These are phyloP conservation scores for Panagrolaimus sp. DNA, from an alignment of 1,140 invertebrate species.

Conservation along the genomic window DNA sequence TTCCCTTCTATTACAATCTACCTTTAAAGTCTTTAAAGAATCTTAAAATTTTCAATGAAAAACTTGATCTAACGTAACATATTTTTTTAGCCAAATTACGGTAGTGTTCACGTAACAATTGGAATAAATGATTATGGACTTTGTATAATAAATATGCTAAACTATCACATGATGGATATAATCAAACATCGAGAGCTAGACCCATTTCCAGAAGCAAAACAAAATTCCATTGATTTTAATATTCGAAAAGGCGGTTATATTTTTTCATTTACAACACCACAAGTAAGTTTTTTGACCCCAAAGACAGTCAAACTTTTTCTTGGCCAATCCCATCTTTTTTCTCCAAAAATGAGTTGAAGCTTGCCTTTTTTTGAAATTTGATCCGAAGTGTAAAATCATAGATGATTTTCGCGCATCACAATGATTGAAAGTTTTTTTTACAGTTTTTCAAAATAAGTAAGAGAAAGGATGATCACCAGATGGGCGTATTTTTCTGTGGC, in stretches of 20 bases:
- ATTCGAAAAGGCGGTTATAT: not conserved
- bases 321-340: no score
- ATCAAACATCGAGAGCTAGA: conserved; percentile 1
- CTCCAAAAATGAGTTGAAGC: no score
- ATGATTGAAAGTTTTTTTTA: no score
- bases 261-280: conserved; percentile 2
- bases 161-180: not conserved
- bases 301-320: no score
- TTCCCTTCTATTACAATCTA: not conserved
- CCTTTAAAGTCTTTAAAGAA: not conserved
- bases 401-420: no score
- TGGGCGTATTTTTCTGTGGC: no score
- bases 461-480: no score
- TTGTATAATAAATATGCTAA: not conserved
- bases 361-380: no score
- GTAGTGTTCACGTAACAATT: not conserved
- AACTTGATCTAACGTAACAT: no score
- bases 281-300: not conserved
- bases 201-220: not conserved
- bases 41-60: not conserved
- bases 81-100: conserved; percentile 2
- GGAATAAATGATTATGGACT: conserved; percentile 7
- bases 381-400: no score
- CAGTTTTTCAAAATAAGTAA: no score
- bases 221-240: not conserved